These are phyloP conservation scores for Xenopus petersii DNA, from an alignment of 2,797 vertebrate genomes.

Conservation along the genomic window DNA sequence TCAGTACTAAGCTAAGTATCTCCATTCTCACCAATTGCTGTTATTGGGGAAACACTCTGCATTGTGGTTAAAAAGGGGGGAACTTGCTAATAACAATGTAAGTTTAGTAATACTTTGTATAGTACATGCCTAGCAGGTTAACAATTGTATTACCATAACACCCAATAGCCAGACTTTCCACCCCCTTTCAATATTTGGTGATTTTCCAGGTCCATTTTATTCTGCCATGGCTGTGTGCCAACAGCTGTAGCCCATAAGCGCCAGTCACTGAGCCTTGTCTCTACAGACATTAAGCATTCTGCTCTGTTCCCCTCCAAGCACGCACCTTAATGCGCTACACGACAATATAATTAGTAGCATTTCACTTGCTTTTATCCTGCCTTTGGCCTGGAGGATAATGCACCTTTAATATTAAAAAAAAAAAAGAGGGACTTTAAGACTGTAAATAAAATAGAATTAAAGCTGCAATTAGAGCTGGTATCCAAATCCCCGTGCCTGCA, in stretches of 20 bases:
- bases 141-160: too few relatives aligned
- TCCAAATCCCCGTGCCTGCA: constrained; percentile 19
- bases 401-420: constrained; percentile 25
- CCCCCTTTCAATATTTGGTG: background rate
- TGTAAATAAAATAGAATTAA: constrained; percentile 30
- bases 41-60: too few relatives aligned
- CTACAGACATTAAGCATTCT: background rate
- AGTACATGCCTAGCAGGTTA: too few relatives aligned
- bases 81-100: too few relatives aligned
- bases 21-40: too few relatives aligned
- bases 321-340: constrained; percentile 14
- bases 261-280: background rate
- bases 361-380: constrained; percentile 14
- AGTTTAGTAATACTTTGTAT: too few relatives aligned
- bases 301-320: constrained; percentile 7
- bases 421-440: constrained; percentile 7
- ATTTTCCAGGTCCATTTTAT: background rate
- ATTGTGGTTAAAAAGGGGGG: too few relatives aligned
- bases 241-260: background rate
- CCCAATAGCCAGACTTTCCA: background rate
- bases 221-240: background rate
- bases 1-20: too few relatives aligned
- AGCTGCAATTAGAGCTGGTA: constrained; percentile 36
- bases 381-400: constrained; percentile 18
- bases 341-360: constrained; percentile 16